Evolutionary conservation across 2,888 invertebrate genomes (phyloP).

Genomic region (Galerucella nymphaeae): DNA sequence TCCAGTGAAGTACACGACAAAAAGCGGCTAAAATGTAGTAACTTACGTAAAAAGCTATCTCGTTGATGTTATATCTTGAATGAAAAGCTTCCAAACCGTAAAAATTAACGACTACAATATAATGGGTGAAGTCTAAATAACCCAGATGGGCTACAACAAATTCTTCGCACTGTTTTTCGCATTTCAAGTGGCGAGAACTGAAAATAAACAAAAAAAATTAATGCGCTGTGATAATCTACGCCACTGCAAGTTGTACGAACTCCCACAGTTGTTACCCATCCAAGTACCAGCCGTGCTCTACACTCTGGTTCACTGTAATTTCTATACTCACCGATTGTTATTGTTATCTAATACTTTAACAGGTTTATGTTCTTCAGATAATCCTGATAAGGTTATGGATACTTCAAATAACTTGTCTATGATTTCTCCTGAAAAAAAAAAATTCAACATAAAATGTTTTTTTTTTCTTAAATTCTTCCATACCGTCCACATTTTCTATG

Average conservation of each 20-base stretch:
- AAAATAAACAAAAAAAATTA: too few relatives aligned
- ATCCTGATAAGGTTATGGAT: constrained; percentile 84
- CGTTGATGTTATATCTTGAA: constrained; percentile 83
- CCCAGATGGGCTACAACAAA: constrained; percentile 90
- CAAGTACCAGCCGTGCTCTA: too few relatives aligned
- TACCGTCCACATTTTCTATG: constrained; percentile 87
- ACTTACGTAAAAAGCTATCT: constrained; percentile 88
- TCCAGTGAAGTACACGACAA: too few relatives aligned
- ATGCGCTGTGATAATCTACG: too few relatives aligned
- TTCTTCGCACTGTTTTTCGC: constrained; percentile 85
- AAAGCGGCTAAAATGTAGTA: too few relatives aligned
- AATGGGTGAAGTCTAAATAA: constrained; percentile 88
- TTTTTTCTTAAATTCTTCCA: constrained; percentile 37
- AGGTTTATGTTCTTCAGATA: constrained; percentile 80
- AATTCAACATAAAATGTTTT: too few relatives aligned
- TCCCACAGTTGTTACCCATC: too few relatives aligned
- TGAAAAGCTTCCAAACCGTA: constrained; percentile 87
- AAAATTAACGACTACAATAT: constrained; percentile 86
- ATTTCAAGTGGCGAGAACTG: constrained; percentile 85
- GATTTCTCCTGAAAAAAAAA: constrained; percentile 76
- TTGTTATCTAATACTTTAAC: constrained; percentile 74
- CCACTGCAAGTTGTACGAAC: too few relatives aligned
- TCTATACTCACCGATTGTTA: constrained; percentile 75
- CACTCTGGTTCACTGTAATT: too few relatives aligned
- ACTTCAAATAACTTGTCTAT: constrained; percentile 91